phyloP scores from a whole-genome alignment of 1,140 invertebrate species.

The Brachionus asplanchnoidis region DNA sequence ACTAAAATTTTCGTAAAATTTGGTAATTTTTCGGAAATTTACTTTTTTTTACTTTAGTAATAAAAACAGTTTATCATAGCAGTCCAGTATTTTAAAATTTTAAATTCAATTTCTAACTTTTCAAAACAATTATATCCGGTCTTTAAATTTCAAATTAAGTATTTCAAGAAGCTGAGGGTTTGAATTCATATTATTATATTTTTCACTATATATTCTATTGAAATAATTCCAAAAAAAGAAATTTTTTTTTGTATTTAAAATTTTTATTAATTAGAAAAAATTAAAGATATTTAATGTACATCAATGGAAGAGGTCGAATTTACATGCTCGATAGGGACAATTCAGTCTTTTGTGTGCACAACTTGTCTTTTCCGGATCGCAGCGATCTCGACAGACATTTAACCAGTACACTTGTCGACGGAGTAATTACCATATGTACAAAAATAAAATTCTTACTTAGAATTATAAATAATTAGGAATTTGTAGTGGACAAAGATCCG shows the following conservation, averaged over 20 bases:
- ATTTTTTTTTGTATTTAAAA: neutral
- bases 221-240: slow-evolving; percentile 46
- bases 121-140: too few species aligned
- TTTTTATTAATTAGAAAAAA: neutral
- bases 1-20: too few species aligned
- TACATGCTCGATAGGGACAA: slow-evolving; percentile 94
- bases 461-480: slow-evolving; percentile 65
- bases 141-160: too few species aligned
- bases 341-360: slow-evolving; percentile 78
- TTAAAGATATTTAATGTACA: slow-evolving; percentile 87
- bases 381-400: slow-evolving; percentile 70
- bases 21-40: too few species aligned
- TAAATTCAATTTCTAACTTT: too few species aligned
- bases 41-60: too few species aligned
- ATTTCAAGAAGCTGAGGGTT: too few species aligned
- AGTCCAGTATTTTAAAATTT: too few species aligned
- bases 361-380: slow-evolving; percentile 71
- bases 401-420: slow-evolving; percentile 81
- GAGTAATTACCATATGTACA: slow-evolving; percentile 62
- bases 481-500: slow-evolving; percentile 81
- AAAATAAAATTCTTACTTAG: neutral
- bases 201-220: neutral
- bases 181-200: too few species aligned
- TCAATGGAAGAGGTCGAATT: slow-evolving; percentile 74
- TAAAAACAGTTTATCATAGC: too few species aligned